These are phyloP conservation scores for Corythaeola cristata DNA, from an alignment of 2,113 vertebrate genomes.

Conservation along the genomic window DNA sequence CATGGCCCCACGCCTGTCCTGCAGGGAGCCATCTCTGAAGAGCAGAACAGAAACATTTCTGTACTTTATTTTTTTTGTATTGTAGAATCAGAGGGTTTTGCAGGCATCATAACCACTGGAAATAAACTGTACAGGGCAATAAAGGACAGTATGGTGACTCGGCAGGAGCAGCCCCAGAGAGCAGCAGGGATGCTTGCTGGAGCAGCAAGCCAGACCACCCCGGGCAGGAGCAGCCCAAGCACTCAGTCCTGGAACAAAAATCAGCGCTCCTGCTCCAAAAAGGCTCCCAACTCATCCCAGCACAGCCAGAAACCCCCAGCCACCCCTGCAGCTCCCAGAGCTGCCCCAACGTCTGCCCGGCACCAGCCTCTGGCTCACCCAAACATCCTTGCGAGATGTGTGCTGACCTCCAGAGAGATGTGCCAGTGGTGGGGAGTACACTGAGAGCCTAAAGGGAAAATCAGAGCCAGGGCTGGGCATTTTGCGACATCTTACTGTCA, in stretches of 20 bases:
- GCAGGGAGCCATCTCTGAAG: background rate
- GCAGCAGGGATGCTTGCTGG: background rate
- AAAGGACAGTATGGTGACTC: background rate
- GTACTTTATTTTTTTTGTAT: background rate
- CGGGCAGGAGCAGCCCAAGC: background rate
- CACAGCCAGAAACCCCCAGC: background rate
- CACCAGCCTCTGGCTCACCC: background rate
- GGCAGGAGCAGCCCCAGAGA: background rate
- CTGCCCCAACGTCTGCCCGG: background rate
- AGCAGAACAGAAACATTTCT: background rate
- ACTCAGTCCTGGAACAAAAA: background rate
- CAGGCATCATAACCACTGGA: background rate
- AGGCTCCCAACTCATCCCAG: background rate
- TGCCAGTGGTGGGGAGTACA: background rate
- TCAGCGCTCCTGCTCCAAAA: background rate
- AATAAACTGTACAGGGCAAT: background rate
- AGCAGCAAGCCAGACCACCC: background rate
- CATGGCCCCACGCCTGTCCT: background rate
- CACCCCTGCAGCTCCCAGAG: background rate
- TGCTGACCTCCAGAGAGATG: background rate
- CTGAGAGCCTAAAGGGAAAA: background rate
- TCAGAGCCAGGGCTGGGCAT: background rate
- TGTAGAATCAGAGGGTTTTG: background rate
- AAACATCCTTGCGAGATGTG: rapidly evolving
- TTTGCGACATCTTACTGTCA: background rate